Conservation (phyloP, 2,797 vertebrate genomes). For the Tarsius wallacei region DNA sequence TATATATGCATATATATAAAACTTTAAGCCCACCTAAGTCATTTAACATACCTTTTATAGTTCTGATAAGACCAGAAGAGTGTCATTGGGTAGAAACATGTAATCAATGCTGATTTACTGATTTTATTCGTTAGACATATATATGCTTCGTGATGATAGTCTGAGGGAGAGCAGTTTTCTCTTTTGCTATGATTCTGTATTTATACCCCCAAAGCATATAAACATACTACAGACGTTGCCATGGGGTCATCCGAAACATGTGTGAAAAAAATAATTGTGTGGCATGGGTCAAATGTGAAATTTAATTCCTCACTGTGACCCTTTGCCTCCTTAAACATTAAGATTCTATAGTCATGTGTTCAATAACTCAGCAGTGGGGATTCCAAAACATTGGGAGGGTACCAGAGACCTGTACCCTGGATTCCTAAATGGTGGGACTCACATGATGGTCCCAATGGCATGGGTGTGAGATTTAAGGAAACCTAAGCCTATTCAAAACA, state of each 20-base stretch:
- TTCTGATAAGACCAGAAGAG: constrained; percentile 57
- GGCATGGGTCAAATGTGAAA: not conserved
- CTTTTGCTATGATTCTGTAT: not conserved
- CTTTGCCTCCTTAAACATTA: not conserved
- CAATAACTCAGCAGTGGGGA: not conserved
- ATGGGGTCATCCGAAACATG: not conserved
- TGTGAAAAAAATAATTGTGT: not conserved
- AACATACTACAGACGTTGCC: not conserved
- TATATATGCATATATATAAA: not conserved
- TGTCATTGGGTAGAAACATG: not conserved
- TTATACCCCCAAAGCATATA: not conserved
- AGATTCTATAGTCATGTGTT: not conserved
- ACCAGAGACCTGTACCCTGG: not conserved
- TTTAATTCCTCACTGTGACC: not conserved
- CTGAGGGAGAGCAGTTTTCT: not conserved
- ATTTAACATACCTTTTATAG: not conserved
- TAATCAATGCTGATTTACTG: not conserved
- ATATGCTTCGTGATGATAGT: not conserved
- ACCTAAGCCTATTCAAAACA: not conserved
- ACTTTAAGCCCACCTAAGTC: not conserved
- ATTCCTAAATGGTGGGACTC: not conserved
- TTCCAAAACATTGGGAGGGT: not conserved
- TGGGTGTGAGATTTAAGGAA: not conserved
- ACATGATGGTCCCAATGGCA: not conserved
- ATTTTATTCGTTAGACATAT: constrained; percentile 9